Percentiles rank a stretch among this genome's conserved stretches.
phyloP scores from a whole-genome alignment of 2,888 invertebrate species.

The Heliconius sara region DNA sequence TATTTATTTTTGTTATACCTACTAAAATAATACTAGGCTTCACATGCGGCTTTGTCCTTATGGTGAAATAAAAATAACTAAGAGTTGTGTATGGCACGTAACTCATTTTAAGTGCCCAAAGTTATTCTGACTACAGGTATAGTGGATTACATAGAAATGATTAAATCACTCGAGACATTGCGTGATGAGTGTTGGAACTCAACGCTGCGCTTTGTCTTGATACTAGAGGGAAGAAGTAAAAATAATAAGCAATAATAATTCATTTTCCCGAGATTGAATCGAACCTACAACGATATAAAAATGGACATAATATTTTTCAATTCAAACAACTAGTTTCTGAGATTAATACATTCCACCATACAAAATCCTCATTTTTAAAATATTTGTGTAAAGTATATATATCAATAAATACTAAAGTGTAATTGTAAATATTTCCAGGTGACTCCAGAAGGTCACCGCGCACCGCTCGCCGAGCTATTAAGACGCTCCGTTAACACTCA shows the following conservation, averaged over 20 bases:
- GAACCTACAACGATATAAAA: no score
- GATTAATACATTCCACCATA: not conserved
- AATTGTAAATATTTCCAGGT: conserved; percentile 70
- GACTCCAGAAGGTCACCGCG: conserved; percentile 93
- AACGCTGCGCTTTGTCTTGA: no score
- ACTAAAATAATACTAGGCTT: not conserved
- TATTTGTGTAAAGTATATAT: not conserved
- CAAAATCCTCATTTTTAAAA: not conserved
- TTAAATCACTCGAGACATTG: not conserved
- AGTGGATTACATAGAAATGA: not conserved
- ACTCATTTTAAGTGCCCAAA: not conserved
- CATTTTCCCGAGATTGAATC: no score
- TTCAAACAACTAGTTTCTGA: not conserved
- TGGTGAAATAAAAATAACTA: not conserved
- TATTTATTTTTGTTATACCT: not conserved
- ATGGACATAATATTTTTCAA: no score
- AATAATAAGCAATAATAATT: no score
- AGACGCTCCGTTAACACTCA: conserved; percentile 92
- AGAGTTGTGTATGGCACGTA: not conserved
- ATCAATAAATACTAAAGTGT: not conserved
- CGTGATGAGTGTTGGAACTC: no score
- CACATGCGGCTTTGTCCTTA: not conserved
- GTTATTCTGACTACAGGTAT: not conserved
- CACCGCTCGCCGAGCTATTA: conserved; percentile 91
- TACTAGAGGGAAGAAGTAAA: no score